Evolutionary conservation across 30 jellyfish, hydroid and myxozoan genomes (phyloP), one percentile per base, ranked within the genome.

Genomic region (Hydractinia echinata): DNA sequence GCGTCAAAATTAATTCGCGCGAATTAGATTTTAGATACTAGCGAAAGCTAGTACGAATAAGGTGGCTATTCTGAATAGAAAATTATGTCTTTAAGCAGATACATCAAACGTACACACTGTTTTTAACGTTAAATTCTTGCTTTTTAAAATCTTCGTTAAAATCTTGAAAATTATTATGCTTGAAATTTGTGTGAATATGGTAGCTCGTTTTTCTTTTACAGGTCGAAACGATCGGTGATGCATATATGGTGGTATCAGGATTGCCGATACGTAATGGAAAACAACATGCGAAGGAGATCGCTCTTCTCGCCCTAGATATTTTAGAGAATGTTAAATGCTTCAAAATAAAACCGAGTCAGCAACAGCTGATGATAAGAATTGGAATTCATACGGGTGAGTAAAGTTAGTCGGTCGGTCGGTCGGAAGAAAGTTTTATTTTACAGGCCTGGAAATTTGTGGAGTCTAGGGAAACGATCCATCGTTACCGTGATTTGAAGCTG

Each of bases 161-260:
- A 60, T 60, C 70, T 13, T 1, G 18, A 30, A 30, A 30, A 60
- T 14, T 60, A 60, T 2, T 14, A 0, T 60, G 20, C 19, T 1
- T 60, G n/a, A 60, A 2, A 1, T 60, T 60, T 14, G 0, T 14
- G 20, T 16, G 20, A 60, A 60, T 60, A 0, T 60, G n/a, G 20
- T 60, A 0, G 18, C 20, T 11, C 3, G 0, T 76, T 53, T 54
- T 56, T 71, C 18, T 73, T 18, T 8, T 73, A 5, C 55, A 90
- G 97, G 97, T 90, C 8, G 97, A 90, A 79, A 90, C 97, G 15
- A 90, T 90, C 76, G 97, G 97, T 16, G 97, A 90, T 81, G 97
- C 97, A 3, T 90, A 90, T 88, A 90, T 90, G 97, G 97, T 90
- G 8, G 97, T 90, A 19, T 84, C 95, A 53, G 97, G 97, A 0